Conservation (phyloP, 1,140 invertebrate genomes). For the Pseudomyrmex gracilis region DNA sequence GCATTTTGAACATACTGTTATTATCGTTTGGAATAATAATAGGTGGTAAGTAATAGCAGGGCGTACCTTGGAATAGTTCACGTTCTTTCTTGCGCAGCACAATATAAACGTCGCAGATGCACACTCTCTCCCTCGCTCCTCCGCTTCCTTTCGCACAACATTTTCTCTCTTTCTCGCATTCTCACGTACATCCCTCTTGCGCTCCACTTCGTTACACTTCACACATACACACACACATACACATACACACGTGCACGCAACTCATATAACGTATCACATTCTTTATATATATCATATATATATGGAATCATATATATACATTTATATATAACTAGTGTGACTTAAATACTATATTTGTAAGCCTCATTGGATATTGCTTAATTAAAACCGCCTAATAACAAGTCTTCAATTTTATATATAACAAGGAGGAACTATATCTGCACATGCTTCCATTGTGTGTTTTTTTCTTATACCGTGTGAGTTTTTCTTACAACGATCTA, state of each 20-base stretch:
- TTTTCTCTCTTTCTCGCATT: conserved; percentile 13
- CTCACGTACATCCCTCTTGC: conserved; percentile 31
- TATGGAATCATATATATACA: conserved; percentile 69
- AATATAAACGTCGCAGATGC: conserved; percentile 85
- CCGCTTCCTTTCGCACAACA: conserved; percentile 37
- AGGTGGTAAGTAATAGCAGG: conserved; percentile 85
- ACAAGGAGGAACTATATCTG: conserved; percentile 82
- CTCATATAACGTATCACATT: conserved; percentile 76
- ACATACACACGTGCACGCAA: conserved; percentile 60
- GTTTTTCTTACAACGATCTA: conserved; percentile 67
- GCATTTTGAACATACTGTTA: conserved; percentile 83
- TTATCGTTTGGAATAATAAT: conserved; percentile 83
- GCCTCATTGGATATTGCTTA: conserved; percentile 82
- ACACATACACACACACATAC: no score
- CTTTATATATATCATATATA: conserved; percentile 71
- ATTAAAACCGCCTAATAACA: conserved; percentile 83
- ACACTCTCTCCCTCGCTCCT: conserved; percentile 78
- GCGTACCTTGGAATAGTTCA: conserved; percentile 86
- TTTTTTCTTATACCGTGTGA: conserved; percentile 67
- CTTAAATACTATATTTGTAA: conserved; percentile 78
- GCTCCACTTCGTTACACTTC: conserved; percentile 35
- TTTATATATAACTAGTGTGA: conserved; percentile 75
- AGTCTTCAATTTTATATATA: conserved; percentile 80
- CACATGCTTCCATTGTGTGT: conserved; percentile 73
- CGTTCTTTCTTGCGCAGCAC: conserved; percentile 86